Percentiles rank a stretch among this genome's conserved stretches.
phyloP scores from a whole-genome alignment of 1,140 invertebrate species.

The Pectinophora gossypiella region DNA sequence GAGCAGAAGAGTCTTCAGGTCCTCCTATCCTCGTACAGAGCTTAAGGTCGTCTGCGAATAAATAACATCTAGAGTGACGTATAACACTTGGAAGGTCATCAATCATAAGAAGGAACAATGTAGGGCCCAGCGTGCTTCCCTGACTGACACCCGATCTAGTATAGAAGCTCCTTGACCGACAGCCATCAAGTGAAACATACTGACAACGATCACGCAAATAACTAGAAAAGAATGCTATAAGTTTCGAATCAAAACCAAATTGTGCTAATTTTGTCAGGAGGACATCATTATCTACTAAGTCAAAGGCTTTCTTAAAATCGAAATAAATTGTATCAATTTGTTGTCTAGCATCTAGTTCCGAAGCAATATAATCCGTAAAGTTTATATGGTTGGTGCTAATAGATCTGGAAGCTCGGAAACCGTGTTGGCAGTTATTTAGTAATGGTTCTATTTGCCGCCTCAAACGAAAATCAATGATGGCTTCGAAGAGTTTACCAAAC shows the following conservation, averaged over 20 bases:
- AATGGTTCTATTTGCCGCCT: too few relatives aligned
- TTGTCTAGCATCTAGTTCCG: neutral
- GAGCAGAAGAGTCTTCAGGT: neutral
- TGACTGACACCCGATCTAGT: conserved; percentile 10
- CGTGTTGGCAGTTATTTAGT: too few relatives aligned
- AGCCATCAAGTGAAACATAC: neutral
- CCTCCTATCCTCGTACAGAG: neutral
- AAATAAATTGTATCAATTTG: neutral
- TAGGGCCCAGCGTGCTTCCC: conserved; percentile 8
- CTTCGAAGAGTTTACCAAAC: too few relatives aligned
- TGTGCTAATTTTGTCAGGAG: neutral
- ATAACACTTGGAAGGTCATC: conserved; percentile 5
- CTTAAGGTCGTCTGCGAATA: conserved; percentile 11
- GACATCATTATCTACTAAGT: conserved; percentile 5
- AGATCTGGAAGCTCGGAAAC: too few relatives aligned
- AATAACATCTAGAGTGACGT: neutral
- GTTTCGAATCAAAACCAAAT: conserved; percentile 1
- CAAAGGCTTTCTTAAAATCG: neutral
- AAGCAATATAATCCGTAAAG: neutral
- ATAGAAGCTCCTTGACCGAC: neutral
- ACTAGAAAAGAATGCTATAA: conserved; percentile 2
- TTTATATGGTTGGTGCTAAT: neutral
- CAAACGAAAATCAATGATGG: too few relatives aligned
- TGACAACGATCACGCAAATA: conserved; percentile 6
- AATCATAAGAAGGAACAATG: conserved; percentile 5